phyloP scores from a whole-genome alignment of 2,797 vertebrate genomes.

The Spinus olivaceus region DNA sequence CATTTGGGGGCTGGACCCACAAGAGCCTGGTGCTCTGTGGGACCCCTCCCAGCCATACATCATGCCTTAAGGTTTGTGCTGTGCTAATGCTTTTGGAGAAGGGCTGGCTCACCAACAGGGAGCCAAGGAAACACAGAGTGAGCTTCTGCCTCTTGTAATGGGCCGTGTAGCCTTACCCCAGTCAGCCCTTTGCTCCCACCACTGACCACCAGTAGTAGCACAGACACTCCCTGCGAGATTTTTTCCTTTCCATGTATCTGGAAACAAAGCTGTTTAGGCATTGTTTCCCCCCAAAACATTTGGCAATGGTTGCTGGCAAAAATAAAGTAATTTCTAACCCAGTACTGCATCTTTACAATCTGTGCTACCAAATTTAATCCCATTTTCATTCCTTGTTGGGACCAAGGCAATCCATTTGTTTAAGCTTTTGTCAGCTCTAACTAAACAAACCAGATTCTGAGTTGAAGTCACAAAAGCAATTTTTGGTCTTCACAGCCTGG shows the following conservation, averaged over 20 bases:
- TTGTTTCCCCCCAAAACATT: not conserved
- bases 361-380: not conserved
- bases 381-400: not conserved
- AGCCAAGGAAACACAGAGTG: not conserved
- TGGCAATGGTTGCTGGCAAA: not conserved
- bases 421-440: not conserved
- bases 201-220: not conserved
- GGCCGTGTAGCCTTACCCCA: not conserved
- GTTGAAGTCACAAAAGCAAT: not conserved
- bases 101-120: not conserved
- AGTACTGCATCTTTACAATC: not conserved
- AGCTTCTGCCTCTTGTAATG: not conserved
- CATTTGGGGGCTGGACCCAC: not conserved
- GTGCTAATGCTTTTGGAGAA: not conserved
- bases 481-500: not conserved
- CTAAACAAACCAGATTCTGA: conserved; percentile 11
- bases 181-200: not conserved
- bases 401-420: not conserved
- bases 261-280: not conserved
- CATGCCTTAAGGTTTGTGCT: not conserved
- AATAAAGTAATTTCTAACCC: not conserved
- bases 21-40: not conserved
- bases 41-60: not conserved
- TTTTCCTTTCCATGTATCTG: not conserved
- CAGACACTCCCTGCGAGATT: not conserved